Evolutionary conservation across 2,113 vertebrate genomes (phyloP), one percentile per base, ranked within the genome.

Genomic region (Oryzias javanicus): DNA sequence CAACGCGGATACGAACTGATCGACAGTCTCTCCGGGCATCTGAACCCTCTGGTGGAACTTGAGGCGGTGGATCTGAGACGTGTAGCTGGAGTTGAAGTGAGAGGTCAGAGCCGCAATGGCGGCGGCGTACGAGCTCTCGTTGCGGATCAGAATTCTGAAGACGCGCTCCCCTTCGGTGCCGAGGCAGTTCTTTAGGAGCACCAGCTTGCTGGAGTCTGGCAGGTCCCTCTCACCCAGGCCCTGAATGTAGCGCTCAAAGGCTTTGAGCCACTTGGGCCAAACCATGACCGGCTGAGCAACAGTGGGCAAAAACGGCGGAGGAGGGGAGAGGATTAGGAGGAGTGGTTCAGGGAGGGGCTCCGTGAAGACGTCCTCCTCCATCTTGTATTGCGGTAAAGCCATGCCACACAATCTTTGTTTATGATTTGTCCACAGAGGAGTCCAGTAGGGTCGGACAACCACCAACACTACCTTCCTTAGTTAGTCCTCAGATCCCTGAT

Each of bases 101-200:
- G 13, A 14, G 0, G 82, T 77, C 27, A 89, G 79, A 1, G 29
- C 45, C 6, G 82, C 68, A 60, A 85, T 3, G 42, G 72, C 88
- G 2, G 53, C 60, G 0, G 42, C 16, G 5, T 86, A 89, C 0
- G 77, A 47, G 42, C 52, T 27, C 18, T 73, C 60, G 1, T 35
- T 46, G 1, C 17, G 49, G 19, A 81, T 44, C 42, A 88, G 74
- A 2, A 63, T 29, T 0, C 56, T 20, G 55, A 70, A 81, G 67
- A 89, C 15, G 3, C 46, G 75, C 64, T 79, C 73, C 4, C 88
- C 88, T 42, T 88, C 84, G 0, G 29, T 64, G n/a, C 88, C 88
- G 0, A 89, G 81, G 57, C 82, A 86, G 74, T 82, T 83, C 58
- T 76, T 75, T 17, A 89, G 17, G 1, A 89, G 84, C 17, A 50